A percentile compares a stretch with the other conserved stretches of the same genome.
phyloP scores from a whole-genome alignment of 2,797 vertebrate species.

The Gymnothorax reevesii region DNA sequence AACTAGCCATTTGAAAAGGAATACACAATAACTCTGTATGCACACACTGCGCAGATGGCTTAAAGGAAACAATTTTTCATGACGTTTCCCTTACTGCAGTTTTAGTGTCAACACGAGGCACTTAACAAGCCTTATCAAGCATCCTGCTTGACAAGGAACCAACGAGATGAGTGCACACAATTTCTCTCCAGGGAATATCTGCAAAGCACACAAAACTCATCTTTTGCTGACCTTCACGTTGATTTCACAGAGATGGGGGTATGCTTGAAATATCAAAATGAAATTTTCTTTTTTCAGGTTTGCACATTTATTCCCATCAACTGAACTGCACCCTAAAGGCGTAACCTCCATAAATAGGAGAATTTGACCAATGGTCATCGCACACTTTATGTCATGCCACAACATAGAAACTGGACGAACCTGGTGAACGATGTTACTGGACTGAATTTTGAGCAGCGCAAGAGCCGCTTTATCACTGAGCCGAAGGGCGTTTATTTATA shows the following conservation, averaged over 20 bases:
- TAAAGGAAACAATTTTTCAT: constrained; percentile 11
- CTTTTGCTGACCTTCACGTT: constrained; percentile 64
- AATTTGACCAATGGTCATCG: constrained; percentile 14
- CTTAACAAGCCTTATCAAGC: constrained; percentile 17
- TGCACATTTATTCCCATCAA: constrained; percentile 19
- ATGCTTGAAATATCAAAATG: constrained; percentile 57
- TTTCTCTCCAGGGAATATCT: constrained; percentile 56
- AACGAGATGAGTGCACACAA: neutral
- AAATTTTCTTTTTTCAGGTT: constrained; percentile 50
- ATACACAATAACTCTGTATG: neutral
- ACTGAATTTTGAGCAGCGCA: constrained; percentile 42
- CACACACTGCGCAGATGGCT: neutral
- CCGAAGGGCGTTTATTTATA: constrained; percentile 61
- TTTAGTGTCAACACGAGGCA: constrained; percentile 8
- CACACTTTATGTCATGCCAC: constrained; percentile 7
- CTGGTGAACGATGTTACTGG: neutral
- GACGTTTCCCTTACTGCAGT: neutral
- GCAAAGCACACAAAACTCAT: constrained; percentile 51
- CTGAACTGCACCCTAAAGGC: constrained; percentile 17
- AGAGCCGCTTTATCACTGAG: constrained; percentile 56
- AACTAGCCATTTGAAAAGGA: constrained; percentile 50
- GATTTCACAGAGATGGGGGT: constrained; percentile 66
- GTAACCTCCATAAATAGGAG: constrained; percentile 16
- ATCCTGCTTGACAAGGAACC: neutral
- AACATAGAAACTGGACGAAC: neutral